Evolutionary conservation across 2,888 invertebrate species (phyloP).

Genomic region (Octonoba sinensis): DNA sequence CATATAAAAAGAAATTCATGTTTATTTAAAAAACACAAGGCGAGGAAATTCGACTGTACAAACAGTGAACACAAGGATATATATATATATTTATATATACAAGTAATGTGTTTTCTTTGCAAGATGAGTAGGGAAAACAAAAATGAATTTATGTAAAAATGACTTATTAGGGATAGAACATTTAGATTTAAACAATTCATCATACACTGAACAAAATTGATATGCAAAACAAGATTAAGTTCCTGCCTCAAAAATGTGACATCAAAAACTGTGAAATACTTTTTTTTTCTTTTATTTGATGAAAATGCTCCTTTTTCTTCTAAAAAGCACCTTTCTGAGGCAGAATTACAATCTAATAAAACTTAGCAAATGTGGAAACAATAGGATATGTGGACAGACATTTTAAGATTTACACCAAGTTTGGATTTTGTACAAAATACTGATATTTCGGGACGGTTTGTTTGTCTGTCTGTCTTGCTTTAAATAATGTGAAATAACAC

Average conservation of each 20-base stretch:
- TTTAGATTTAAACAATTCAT: constrained; percentile 18
- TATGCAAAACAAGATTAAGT: not conserved
- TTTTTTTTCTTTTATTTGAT: no score
- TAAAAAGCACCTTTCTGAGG: constrained; percentile 24
- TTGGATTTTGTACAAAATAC: constrained; percentile 56
- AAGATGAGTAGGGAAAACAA: constrained; percentile 26
- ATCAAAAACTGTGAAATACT: no score
- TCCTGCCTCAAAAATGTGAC: no score
- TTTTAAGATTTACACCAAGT: constrained; percentile 42
- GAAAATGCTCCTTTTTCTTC: not conserved
- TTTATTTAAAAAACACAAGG: constrained; percentile 64
- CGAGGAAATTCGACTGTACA: constrained; percentile 60
- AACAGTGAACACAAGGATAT: constrained; percentile 59
- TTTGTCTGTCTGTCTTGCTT: constrained; percentile 44
- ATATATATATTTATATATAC: constrained; percentile 47
- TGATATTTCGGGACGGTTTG: constrained; percentile 63
- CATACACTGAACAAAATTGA: not conserved
- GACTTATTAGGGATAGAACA: constrained; percentile 27
- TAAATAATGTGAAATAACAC: constrained; percentile 25
- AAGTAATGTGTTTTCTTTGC: constrained; percentile 16
- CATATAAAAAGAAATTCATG: constrained; percentile 36
- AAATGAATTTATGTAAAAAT: constrained; percentile 28
- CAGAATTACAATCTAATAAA: constrained; percentile 17
- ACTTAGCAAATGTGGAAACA: constrained; percentile 25
- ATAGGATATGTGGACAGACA: constrained; percentile 61